Evolutionary conservation across 2,113 vertebrate species (phyloP), one percentile per base, ranked within the genome.

Genomic region (Thamnaconus septentrionalis): DNA sequence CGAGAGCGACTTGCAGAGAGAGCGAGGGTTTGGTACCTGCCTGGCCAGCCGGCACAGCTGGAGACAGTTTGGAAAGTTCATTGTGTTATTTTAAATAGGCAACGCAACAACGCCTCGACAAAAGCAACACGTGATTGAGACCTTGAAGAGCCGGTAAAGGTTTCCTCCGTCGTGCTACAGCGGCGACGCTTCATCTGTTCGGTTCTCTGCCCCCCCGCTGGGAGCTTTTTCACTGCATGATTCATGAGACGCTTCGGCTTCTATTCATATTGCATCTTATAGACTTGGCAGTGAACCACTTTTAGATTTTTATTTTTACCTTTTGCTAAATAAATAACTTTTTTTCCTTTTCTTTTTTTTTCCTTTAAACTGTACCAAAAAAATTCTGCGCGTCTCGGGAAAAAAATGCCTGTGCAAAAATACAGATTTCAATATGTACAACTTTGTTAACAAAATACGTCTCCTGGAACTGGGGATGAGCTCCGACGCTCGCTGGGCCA

Each of bases 381-480:
- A 95, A 31, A 72, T 71, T 82, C 92, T 51, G 89, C 93, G 89
- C 93, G 94, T 95, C 94, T 90, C 18, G 18, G 18, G 18, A 31
- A 93, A 99, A 97, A 87, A 97, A 95, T 93, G 93, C 93, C 94
- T 96, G 96, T 99, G 97, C 97, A 98, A 99, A 99, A 99, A 99
- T 99, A 99, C 97, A 94, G 95, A 95, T 96, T 97, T 97, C 92
- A 94, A 93, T 98, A 96, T 99, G 94, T 98, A 99, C 96, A 98
- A 94, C 18, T 96, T 95, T 73, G 58, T 93, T 96, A 97, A 97
- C 95, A 99, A 99, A 98, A 99, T 99, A 99, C 91, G 93, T 94
- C 90, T 95, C 96, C 94, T 97, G 94, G 18, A 31, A 31, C 18
- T 31, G 18, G 18, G 18, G 18, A 31, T 31, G 18, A 31, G 18